Base-by-base conservation (phyloP, 2,797 vertebrate genomes). In the Otus scops region DNA sequence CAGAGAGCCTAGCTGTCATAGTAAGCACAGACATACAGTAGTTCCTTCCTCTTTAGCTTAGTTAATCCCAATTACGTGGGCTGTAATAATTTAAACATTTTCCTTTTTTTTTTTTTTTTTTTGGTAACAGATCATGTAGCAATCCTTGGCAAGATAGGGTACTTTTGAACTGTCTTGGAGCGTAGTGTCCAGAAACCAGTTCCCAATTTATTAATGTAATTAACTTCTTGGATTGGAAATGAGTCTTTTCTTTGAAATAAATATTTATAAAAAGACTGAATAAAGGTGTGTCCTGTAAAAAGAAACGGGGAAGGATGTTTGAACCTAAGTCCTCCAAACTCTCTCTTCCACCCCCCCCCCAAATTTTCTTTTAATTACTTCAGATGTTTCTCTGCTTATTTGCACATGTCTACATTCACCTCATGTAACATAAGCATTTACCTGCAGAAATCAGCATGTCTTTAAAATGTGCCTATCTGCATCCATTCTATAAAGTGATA, bases 61-160 rank as follows among this genome's bases (percentile, higher is more conserved):
- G 98, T 98, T 99, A 99, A 99, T 98, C 95, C 97, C 98, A 99
- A 98, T 98, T 99, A 99, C 97, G 98, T 99, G 98, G 98, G 98
- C 98, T 97, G 98, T 98, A 98, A 98, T 98, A 99, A 98, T 99
- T 99, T 92, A 86, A 94, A 69, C 73, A 28, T 56, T 47, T 65
- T 61, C 34, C 34, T 34, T 34, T 34, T 13, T 50, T n/a, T 32
- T 56, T 32, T 36, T 43, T 8, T 68, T 73, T 60, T 45, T 63
- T 78, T 86, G 75, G 70, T 24, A 7, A 50, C 36, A 84, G 79
- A 88, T 92, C 76, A 61, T 88, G 41, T 92, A 88, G 84, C 88
- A 89, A 41, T 73, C 68, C 56, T 92, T 80, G 65, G 47, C 47
- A 50, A 96, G 85, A 88, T 59, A 87, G 50, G 65, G 56, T 88